Base-by-base conservation (phyloP, 2,797 vertebrate species). In the Melanotaenia pygmaea region DNA sequence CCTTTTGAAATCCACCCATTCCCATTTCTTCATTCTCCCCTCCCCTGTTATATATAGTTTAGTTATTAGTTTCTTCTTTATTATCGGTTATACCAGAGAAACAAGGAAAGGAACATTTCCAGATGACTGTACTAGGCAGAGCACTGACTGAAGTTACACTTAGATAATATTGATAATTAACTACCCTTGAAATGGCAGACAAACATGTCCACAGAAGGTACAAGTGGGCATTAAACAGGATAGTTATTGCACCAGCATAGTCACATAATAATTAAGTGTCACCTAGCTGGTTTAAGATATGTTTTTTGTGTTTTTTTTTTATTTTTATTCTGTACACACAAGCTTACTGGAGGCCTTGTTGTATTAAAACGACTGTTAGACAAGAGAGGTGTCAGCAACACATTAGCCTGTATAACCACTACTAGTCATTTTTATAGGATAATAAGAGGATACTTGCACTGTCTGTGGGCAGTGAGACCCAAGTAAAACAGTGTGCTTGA, bases 401-500 rank as follows among this genome's bases (percentile, higher is more conserved):
- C 63, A 79, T 80, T 76, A 79, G 32, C 50, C 66, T 34, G 32
- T 59, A 70, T 71, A 45, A 56, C 28, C 14, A 70, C 1, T 45
- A 47, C 51, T 45, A 59, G 26, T 78, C 53, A 34, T 70, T 79
- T 28, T 76, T 64, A 53, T 69, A 51, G 24, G n/a, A 78, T 77
- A 70, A 79, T 74, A 45, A 65, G 58, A 72, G 68, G 77, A 85
- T 70, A 65, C 54, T 59, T 66, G n/a, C 60, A 64, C 59, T 71
- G 69, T 56, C 58, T 14, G 51, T 72, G 60, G 82, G 75, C 70
- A 72, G 59, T 24, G 69, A 79, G 70, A 76, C 69, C 62, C 53
- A 60, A 67, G 60, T 68, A 62, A 68, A 76, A 65, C 64, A 53
- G 58, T 72, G 65, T 77, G 69, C 66, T 80, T 83, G 82, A 79